Evolutionary conservation across 2,888 invertebrate species (phyloP).

Genomic region (Lithophane socia): DNA sequence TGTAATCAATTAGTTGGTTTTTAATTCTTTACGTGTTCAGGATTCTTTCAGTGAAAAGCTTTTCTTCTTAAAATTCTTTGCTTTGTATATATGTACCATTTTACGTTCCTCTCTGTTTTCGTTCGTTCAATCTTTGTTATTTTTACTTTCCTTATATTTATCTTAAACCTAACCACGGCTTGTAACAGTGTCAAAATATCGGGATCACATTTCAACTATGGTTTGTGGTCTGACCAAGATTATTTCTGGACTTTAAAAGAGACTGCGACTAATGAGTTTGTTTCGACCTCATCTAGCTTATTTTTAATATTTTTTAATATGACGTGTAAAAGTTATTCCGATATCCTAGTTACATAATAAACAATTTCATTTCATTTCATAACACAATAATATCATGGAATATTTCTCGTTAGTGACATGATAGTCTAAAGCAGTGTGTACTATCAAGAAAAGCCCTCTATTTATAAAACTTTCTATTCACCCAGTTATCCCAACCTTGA

Average conservation of each 20-base stretch:
- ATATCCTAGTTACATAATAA: no score
- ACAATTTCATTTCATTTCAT: no score
- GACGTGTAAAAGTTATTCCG: no score
- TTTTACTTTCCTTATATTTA: not conserved
- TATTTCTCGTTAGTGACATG: not conserved
- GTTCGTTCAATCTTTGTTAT: not conserved
- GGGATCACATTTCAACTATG: no score
- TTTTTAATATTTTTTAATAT: no score
- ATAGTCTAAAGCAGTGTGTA: no score
- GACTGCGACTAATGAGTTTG: no score
- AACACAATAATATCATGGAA: not conserved
- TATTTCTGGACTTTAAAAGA: no score
- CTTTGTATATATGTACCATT: not conserved
- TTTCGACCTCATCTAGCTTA: no score
- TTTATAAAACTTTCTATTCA: constrained; percentile 12
- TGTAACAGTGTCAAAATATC: not conserved
- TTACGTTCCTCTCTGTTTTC: not conserved
- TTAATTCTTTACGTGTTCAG: constrained; percentile 28
- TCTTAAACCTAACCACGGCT: not conserved
- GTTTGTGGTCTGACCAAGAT: no score
- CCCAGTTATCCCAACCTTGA: constrained; percentile 37
- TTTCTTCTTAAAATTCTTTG: constrained; percentile 2
- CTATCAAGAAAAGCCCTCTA: constrained; percentile 8
- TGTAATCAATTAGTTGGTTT: constrained; percentile 26
- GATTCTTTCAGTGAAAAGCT: not conserved